Evolutionary conservation across 2,797 vertebrate species (phyloP), one percentile per base, ranked within the genome.

Genomic region (Fistularia tabacaria): DNA sequence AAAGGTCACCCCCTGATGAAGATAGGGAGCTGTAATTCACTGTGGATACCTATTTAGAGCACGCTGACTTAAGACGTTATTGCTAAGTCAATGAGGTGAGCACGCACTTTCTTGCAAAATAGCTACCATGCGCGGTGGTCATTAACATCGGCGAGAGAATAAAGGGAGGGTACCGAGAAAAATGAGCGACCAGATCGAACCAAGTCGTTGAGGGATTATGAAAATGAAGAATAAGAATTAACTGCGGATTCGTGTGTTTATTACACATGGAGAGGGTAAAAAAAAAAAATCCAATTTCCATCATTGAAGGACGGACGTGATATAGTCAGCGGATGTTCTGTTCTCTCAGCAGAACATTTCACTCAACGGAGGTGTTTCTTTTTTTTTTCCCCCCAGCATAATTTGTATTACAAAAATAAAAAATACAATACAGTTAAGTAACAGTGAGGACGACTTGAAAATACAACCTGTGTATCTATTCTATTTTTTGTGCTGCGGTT

Each of bases 1-100:
- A 83, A 87, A 87, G 85, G 85, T 88, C 80, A 81, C 39, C 51
- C 55, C 64, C 59, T 74, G 74, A 83, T 73, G 65, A 59, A 79
- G 76, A 68, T 46, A 59, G 55, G 64, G 54, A 57, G 54, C 57
- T 62, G 62, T 49, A 66, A 44, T 65, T 57, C 51, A 49, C 59
- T 59, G 60, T 63, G 69, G 72, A 69, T 73, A 78, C 57, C 57
- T 74, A 74, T 79, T 74, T 60, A 69, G 65, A 59, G 55, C 54
- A 71, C 69, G 73, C 62, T 52, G 62, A 42, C 64, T 57, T 38
- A 40, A 58, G 64, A 51, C 64, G 66, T 57, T 55, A 69, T 76
- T 76, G 64, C 38, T 14, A 14, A 80, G 70, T 67, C 68, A 25
- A 46, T 61, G 49, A 43, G 59, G 67, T 56, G 54, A 25, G 25